phyloP scores from a whole-genome alignment of 2,888 invertebrate species.

The Amphiduros pacificus region DNA sequence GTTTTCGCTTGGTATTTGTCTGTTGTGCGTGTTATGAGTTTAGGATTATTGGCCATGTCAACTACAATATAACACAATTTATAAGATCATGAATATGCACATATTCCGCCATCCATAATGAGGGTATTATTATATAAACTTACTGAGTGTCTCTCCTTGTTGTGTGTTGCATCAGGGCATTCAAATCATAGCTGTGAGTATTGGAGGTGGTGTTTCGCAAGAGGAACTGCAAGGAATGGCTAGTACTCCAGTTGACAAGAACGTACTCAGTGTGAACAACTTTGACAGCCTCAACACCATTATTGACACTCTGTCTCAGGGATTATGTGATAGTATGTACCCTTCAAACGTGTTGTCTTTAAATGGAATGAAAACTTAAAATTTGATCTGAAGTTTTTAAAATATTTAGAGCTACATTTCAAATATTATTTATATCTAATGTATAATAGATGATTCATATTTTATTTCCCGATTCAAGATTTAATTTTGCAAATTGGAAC shows the following conservation, averaged over 20 bases:
- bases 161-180: conserved; percentile 13
- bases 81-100: too few species aligned
- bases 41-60: background rate
- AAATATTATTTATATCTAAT: too few species aligned
- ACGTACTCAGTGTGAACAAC: conserved; percentile 15
- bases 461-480: too few species aligned
- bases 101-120: background rate
- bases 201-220: conserved; percentile 22
- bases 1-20: too few species aligned
- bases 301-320: conserved; percentile 9
- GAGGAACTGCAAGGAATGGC: conserved; percentile 26
- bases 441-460: too few species aligned
- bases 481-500: too few species aligned
- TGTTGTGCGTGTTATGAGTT: background rate
- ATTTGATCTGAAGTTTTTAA: too few species aligned
- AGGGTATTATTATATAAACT: background rate
- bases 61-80: too few species aligned
- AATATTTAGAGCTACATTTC: too few species aligned
- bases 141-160: background rate
- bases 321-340: conserved; percentile 26
- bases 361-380: too few species aligned
- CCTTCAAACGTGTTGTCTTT: too few species aligned
- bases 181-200: conserved; percentile 21
- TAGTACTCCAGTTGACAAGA: conserved; percentile 17
- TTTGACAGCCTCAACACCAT: conserved; percentile 14